A percentile compares a stretch with the other conserved stretches of the same genome.
Conservation (phyloP, 2,113 vertebrate species). For the Nothoprocta perdicaria region DNA sequence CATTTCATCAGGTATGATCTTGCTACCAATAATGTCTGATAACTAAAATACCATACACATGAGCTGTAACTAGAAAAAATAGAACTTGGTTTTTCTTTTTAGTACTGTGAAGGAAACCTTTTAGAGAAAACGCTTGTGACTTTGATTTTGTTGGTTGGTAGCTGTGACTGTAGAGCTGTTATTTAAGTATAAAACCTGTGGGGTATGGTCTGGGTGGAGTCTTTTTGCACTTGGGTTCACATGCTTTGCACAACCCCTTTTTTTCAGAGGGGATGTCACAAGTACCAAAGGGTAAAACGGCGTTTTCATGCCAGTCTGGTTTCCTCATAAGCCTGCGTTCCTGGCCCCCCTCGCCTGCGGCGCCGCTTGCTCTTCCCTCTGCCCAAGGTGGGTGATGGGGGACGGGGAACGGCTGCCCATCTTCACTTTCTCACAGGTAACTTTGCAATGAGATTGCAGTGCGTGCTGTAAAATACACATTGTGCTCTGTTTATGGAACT, state of each 20-base stretch:
- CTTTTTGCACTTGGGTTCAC: slow-evolving; percentile 72
- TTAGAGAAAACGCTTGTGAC: slow-evolving; percentile 63
- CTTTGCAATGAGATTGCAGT: slow-evolving; percentile 33
- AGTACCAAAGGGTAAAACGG: slow-evolving; percentile 71
- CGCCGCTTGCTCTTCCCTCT: slow-evolving; percentile 22
- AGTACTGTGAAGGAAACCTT: slow-evolving; percentile 71
- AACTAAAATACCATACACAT: slow-evolving; percentile 19
- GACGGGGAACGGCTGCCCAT: slow-evolving; percentile 17
- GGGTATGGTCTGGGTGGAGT: slow-evolving; percentile 52
- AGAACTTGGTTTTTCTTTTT: slow-evolving; percentile 49
- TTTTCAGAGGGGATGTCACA: slow-evolving; percentile 54
- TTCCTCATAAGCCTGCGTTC: slow-evolving; percentile 51
- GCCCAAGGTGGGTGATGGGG: slow-evolving; percentile 5
- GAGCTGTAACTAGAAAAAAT: slow-evolving; percentile 31
- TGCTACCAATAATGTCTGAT: slow-evolving; percentile 26
- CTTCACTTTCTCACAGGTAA: slow-evolving; percentile 41
- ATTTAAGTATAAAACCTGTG: slow-evolving; percentile 58
- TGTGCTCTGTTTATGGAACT: slow-evolving; percentile 55
- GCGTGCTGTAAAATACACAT: slow-evolving; percentile 56
- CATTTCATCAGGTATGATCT: slow-evolving; percentile 40
- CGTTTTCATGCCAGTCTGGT: slow-evolving; percentile 34
- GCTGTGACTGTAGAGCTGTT: slow-evolving; percentile 63
- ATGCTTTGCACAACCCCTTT: slow-evolving; percentile 70
- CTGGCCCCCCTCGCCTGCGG: slow-evolving; percentile 24
- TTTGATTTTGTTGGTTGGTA: slow-evolving; percentile 65